Evolutionary conservation across 2,888 invertebrate genomes (phyloP), one percentile per base, ranked within the genome.

Genomic region (Atethmia centrago): DNA sequence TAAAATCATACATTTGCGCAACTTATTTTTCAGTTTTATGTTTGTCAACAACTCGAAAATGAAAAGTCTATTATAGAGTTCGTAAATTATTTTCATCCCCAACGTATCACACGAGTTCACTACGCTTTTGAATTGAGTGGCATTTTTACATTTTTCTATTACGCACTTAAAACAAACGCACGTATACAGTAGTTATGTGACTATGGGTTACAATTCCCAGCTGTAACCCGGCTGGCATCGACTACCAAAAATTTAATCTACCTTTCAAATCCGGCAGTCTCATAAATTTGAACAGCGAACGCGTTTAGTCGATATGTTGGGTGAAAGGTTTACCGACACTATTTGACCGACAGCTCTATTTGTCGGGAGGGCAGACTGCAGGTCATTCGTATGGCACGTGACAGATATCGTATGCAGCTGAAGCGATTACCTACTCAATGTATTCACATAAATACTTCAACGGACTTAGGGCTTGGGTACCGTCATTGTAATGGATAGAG

Each of bases 361-460:
- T 91, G 90, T 92, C 87, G 84, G 79, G 81, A 83, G 83, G 84
- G 85, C 88, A 88, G 81, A 83, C 84, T 86, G 87, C 88, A 87
- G 89, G 88, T 89, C 90, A 90, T 90, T 88, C 86, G 85, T 90
- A 91, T 88, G 81, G 83, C 85, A 88, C 88, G 87, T 89, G 88
- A 86, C 81, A 83, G 85, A 90, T 90, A 87, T 85, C 84, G 87
- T 88, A 89, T 89, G 85, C 89, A 80, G 84, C 79, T 76, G 71
- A 66, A 77, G 36, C 68, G 75, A 76, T 82, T 74, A 77, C 56
- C 78, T 53, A 56, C 61, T 72, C 77, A 77, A 80, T 74, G 80
- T 81, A 69, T 82, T 77, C 85, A 85, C 82, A 85, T 88, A 82
- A 69, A 79, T 82, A 66, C 58, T 63, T 75, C 67, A 62, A 47